Percentiles rank a stretch among this genome's conserved stretches.
phyloP scores from a whole-genome alignment of 2,888 invertebrate genomes.

The Catocala sponsa region DNA sequence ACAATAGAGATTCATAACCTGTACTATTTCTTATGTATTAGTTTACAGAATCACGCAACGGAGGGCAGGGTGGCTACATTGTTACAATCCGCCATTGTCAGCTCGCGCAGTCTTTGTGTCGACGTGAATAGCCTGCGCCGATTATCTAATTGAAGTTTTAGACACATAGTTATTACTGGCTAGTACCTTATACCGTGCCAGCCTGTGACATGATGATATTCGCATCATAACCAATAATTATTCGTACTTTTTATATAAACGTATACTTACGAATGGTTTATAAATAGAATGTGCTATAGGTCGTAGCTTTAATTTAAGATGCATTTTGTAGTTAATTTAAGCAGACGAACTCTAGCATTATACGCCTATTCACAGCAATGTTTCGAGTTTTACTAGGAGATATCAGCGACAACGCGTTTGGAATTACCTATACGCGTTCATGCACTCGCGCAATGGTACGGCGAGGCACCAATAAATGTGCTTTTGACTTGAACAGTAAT shows the following conservation, averaged over 20 bases:
- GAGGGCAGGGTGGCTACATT: conserved; percentile 36
- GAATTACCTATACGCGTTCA: conserved; percentile 8
- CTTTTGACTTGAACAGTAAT: conserved; percentile 36
- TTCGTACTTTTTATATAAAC: too few species aligned
- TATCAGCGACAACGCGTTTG: conserved; percentile 3
- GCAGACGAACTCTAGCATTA: too few species aligned
- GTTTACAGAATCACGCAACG: conserved; percentile 25
- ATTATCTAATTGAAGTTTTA: conserved; percentile 44
- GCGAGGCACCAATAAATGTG: conserved; percentile 26
- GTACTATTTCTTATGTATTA: conserved; percentile 21
- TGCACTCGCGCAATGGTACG: conserved; percentile 9
- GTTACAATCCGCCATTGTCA: conserved; percentile 42
- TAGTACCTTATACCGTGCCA: conserved; percentile 19
- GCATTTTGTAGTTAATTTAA: too few species aligned
- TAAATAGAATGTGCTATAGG: too few species aligned
- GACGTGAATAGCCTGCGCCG: conserved; percentile 32
- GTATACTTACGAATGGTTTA: too few species aligned
- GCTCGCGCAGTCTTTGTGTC: conserved; percentile 38
- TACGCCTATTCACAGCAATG: background rate
- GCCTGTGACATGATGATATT: conserved; percentile 18
- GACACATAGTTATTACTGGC: conserved; percentile 30
- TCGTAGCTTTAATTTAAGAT: too few species aligned
- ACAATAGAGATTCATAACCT: conserved; percentile 15
- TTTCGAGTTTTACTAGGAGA: conserved; percentile 13
- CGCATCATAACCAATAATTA: too few species aligned